phyloP scores from a whole-genome alignment of 2,797 vertebrate species.

The Varecia variegata region DNA sequence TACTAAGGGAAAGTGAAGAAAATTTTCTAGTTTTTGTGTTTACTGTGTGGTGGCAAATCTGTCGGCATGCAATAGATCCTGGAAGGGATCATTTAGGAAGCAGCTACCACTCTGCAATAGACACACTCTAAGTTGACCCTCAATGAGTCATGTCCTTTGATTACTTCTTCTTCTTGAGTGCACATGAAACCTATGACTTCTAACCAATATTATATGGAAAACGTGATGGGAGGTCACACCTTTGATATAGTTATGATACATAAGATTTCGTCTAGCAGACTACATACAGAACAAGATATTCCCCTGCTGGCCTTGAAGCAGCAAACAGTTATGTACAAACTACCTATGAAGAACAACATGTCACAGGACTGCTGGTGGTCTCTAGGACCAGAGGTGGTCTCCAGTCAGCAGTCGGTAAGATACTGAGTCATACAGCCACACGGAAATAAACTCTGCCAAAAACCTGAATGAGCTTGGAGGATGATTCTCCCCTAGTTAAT shows the following conservation, averaged over 20 bases:
- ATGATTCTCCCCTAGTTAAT: background rate
- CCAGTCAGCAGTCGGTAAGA: background rate
- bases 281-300: background rate
- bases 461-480: background rate
- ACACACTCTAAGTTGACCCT: background rate
- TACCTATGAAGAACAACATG: background rate
- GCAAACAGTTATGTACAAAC: background rate
- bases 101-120: background rate
- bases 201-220: background rate
- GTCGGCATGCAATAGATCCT: background rate
- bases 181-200: background rate
- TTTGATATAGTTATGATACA: background rate
- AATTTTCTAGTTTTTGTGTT: background rate
- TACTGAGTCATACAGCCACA: background rate
- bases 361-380: background rate
- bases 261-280: background rate
- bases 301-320: background rate
- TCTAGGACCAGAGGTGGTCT: background rate
- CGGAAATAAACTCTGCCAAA: background rate
- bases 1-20: background rate
- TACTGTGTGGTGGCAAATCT: background rate
- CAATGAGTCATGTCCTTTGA: background rate
- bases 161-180: background rate
- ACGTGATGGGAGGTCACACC: background rate
- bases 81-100: background rate